phyloP scores from a whole-genome alignment of 2,113 vertebrate species.

The Myotis brandtii region DNA sequence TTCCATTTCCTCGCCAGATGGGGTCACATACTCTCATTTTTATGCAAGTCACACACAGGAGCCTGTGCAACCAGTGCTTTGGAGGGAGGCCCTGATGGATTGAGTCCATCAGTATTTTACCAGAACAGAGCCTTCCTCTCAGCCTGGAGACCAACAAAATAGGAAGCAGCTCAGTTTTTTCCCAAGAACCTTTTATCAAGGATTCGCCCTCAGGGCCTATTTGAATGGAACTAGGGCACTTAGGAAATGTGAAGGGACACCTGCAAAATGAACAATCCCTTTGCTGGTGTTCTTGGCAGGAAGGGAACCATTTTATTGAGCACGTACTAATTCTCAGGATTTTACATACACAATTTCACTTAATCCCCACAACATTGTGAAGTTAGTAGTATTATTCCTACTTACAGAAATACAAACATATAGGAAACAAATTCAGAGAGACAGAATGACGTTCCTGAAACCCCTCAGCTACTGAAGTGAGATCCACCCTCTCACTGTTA shows the following conservation, averaged over 20 bases:
- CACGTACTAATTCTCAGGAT: background rate
- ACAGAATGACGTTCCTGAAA: background rate
- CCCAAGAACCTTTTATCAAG: background rate
- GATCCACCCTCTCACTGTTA: background rate
- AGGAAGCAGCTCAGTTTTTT: background rate
- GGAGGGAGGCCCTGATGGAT: background rate
- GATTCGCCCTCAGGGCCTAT: background rate
- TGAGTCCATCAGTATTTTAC: slow-evolving; percentile 8
- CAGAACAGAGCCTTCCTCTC: slow-evolving; percentile 13
- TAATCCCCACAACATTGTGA: background rate
- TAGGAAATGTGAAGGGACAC: background rate
- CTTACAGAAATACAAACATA: background rate
- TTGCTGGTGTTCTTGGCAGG: background rate
- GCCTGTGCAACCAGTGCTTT: background rate
- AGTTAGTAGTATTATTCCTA: background rate
- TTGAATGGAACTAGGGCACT: background rate
- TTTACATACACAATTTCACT: background rate
- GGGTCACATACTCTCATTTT: background rate
- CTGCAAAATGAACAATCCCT: background rate
- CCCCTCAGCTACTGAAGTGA: background rate
- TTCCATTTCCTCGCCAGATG: slow-evolving; percentile 52
- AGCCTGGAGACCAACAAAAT: slow-evolving; percentile 1
- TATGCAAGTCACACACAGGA: slow-evolving; percentile 18
- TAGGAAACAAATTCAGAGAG: background rate
- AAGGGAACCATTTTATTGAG: background rate